Percentiles rank a stretch among this genome's conserved stretches.
These are phyloP conservation scores for Pipistrellus nathusii DNA, from an alignment of 2,797 vertebrate genomes.

Conservation along the genomic window DNA sequence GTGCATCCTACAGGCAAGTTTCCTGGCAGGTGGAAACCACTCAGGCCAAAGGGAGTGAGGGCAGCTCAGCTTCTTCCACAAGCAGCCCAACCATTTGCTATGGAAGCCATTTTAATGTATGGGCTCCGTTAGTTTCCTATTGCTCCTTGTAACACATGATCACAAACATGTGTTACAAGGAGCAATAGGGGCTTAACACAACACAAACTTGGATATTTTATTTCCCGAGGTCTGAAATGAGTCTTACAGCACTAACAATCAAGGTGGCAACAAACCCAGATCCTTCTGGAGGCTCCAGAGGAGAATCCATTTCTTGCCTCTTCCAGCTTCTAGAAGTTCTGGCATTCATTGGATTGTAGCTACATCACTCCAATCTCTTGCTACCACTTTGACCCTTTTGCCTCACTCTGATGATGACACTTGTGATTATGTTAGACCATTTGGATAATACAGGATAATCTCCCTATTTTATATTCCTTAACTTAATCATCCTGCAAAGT, in stretches of 20 bases:
- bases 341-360: background rate
- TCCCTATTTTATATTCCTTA: constrained; percentile 10
- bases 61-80: background rate
- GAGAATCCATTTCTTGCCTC: background rate
- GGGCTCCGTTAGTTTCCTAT: background rate
- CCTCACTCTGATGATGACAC: background rate
- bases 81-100: background rate
- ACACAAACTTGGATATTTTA: background rate
- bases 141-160: background rate
- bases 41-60: background rate
- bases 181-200: background rate
- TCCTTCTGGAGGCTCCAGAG: background rate
- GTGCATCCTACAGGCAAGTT: background rate
- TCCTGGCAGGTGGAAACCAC: background rate
- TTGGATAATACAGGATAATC: background rate
- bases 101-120: constrained; percentile 14
- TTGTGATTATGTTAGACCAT: background rate
- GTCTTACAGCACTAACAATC: background rate
- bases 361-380: background rate
- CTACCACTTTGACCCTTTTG: background rate
- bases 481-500: background rate
- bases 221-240: background rate
- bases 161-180: no score
- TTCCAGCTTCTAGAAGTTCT: background rate
- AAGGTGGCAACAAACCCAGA: background rate